phyloP scores from a whole-genome alignment of 2,113 vertebrate species.

The Chamaetylas fuelleborni region DNA sequence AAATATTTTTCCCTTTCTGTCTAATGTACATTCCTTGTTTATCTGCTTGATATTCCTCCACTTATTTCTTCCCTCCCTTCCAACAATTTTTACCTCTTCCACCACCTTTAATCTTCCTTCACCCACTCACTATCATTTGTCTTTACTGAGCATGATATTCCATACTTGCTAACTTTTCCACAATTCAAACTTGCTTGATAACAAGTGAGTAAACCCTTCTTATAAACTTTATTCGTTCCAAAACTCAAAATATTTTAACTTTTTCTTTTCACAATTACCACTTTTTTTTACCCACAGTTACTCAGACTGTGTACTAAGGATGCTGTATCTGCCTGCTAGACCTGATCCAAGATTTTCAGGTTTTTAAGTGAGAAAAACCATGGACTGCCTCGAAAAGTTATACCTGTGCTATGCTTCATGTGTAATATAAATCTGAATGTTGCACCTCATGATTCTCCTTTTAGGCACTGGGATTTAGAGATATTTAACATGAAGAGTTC shows the following conservation, averaged over 20 bases:
- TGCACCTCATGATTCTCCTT: not conserved
- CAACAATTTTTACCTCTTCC: not conserved
- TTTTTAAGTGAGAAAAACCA: not conserved
- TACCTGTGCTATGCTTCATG: not conserved
- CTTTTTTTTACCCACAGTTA: not conserved
- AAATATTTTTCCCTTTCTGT: not conserved
- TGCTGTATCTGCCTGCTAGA: not conserved
- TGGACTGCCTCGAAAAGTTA: not conserved
- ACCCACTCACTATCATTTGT: not conserved
- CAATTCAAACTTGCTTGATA: not conserved
- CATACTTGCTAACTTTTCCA: not conserved
- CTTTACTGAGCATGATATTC: not conserved
- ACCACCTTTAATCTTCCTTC: not conserved
- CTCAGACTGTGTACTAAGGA: not conserved
- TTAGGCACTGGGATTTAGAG: not conserved
- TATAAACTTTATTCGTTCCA: not conserved
- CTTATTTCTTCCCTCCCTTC: not conserved
- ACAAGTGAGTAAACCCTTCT: not conserved
- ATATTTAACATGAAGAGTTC: not conserved
- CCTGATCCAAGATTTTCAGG: not conserved
- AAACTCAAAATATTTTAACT: not conserved
- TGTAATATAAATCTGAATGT: not conserved
- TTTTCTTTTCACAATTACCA: not conserved
- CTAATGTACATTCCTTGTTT: not conserved
- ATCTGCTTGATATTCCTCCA: not conserved